Base-by-base conservation (phyloP, 1,140 invertebrate genomes). In the Zaprionus vittiger region DNA sequence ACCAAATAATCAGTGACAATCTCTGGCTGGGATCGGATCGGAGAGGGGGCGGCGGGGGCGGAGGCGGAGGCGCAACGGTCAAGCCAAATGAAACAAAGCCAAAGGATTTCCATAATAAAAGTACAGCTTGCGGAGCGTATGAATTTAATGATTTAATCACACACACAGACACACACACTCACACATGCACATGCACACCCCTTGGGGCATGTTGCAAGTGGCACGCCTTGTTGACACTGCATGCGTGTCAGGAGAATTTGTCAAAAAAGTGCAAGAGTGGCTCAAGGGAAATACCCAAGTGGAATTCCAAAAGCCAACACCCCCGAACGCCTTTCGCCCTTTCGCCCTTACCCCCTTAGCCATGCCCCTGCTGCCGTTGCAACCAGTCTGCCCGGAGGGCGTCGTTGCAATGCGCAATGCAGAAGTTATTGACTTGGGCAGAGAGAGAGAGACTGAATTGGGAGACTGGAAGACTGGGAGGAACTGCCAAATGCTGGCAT, bases 131-230 rank as follows among this genome's bases (percentile, higher is more conserved):
- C 78, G 65, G 72, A 73, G 86, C 86, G 86, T 91, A 90, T 90
- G 86, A 90, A 90, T 90, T 90, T 90, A 90, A 90, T 90, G 86
- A 91, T 90, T 90, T 91, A 90, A 90, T 91, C 85, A 74, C 73
- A 85, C 78, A 64, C 41, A 17, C 28, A 26, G 59, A 52, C 44
- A 74, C 9, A 24, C 15, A 22, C 59, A 17, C 5, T 28, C n/a
- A 34, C 20, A 17, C 26, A 52, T 11, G 22, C 12, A 14, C 4
- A 26, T 34, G 52, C 20, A 37, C n/a, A 59, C 5, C 56, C 20
- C 70, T 62, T 61, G 49, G 17, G 54, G 62, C 71, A 67, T 47
- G 55, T 49, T 59, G 65, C 38, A 72, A 59, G 22, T 74, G 73
- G 56, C 83, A 82, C 72, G 84, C 81, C 81, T 76, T 85, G 84